Evolutionary conservation across 1,140 invertebrate genomes (phyloP).

Genomic region (Drosophila asahinai): DNA sequence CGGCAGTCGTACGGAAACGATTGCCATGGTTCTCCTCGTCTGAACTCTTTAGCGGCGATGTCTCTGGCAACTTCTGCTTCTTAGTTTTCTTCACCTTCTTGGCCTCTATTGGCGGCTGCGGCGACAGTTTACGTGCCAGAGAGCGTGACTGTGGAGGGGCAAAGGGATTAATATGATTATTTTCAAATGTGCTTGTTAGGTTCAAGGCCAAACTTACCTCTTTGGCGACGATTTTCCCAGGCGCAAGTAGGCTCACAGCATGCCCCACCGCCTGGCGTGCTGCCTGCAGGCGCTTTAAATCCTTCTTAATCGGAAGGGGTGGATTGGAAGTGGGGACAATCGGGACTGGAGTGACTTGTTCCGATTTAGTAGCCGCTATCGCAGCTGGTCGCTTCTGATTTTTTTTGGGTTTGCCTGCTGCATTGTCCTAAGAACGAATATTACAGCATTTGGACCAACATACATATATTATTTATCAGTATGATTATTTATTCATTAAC

Average conservation of each 20-base stretch:
- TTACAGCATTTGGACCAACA: neutral
- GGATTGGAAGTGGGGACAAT: neutral
- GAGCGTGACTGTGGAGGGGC: slow-evolving; percentile 38
- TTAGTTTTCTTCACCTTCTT: slow-evolving; percentile 22
- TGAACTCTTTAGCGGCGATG: slow-evolving; percentile 60
- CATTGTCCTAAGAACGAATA: slow-evolving; percentile 19
- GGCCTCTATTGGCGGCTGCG: slow-evolving; percentile 16
- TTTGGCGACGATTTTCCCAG: slow-evolving; percentile 1
- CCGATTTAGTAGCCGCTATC: neutral
- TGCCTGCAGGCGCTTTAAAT: slow-evolving; percentile 60
- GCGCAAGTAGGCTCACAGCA: slow-evolving; percentile 43
- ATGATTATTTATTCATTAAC: neutral
- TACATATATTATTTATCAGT: neutral
- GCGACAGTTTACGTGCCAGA: slow-evolving; percentile 45
- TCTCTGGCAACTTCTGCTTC: slow-evolving; percentile 15
- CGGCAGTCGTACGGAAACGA: slow-evolving; percentile 58
- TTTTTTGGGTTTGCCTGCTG: slow-evolving; percentile 15
- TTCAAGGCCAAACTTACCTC: slow-evolving; percentile 18
- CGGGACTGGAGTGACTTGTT: neutral
- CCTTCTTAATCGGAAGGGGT: slow-evolving; percentile 30
- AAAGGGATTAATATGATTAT: neutral
- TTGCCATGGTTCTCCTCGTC: slow-evolving; percentile 64
- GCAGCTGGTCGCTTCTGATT: neutral
- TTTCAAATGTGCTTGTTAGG: no score
- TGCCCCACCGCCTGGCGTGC: slow-evolving; percentile 51